A percentile compares a stretch with the other conserved stretches of the same genome.
These are phyloP conservation scores for Aldrovandia affinis DNA, from an alignment of 2,797 vertebrate species.

Conservation along the genomic window DNA sequence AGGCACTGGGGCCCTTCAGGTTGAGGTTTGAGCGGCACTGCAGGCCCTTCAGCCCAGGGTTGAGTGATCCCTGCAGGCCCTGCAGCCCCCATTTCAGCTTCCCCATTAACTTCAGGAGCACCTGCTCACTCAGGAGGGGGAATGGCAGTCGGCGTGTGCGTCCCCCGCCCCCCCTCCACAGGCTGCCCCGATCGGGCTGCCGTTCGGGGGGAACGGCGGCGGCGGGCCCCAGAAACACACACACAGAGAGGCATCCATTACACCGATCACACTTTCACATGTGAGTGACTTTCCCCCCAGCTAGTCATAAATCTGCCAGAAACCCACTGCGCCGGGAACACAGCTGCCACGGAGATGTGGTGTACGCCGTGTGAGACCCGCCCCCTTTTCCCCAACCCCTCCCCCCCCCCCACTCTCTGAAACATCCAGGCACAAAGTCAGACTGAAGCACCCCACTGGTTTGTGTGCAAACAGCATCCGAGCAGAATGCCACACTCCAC, in stretches of 20 bases:
- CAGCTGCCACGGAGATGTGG: not conserved
- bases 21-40: not conserved
- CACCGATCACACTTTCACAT: not conserved
- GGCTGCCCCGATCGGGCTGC: not conserved
- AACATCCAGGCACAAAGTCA: not conserved
- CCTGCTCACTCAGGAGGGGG: not conserved
- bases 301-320: conserved; percentile 20
- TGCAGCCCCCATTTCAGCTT: not conserved
- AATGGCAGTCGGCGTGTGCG: not conserved
- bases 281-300: conserved; percentile 25
- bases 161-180: not conserved
- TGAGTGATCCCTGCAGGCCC: not conserved
- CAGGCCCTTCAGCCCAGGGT: not conserved
- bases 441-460: not conserved
- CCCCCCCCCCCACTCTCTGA: not conserved
- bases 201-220: too few species aligned
- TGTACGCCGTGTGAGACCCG: not conserved
- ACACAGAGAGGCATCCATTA: not conserved
- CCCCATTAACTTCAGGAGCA: not conserved
- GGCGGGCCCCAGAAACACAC: not conserved
- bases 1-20: too few species aligned
- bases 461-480: not conserved
- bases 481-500: not conserved
- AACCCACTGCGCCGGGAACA: not conserved
- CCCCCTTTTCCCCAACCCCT: not conserved